Evolutionary conservation across 2,888 invertebrate genomes (phyloP).

Genomic region (Hyposoter dolosus): DNA sequence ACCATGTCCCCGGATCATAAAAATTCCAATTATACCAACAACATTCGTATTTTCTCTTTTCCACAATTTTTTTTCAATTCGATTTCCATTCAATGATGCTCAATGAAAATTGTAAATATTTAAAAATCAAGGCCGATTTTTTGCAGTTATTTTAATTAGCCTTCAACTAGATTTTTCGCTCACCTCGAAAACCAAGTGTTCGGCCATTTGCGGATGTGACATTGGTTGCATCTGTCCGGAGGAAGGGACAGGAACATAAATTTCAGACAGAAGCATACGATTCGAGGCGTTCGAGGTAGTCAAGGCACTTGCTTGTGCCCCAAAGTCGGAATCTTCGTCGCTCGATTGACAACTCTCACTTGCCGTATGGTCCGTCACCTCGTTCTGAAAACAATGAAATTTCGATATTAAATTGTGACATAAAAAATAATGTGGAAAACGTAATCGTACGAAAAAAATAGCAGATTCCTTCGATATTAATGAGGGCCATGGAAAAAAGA

Average conservation of each 20-base stretch:
- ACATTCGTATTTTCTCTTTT: not conserved
- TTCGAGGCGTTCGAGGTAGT: conserved; percentile 72
- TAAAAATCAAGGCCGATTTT: not conserved
- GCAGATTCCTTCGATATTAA: too few species aligned
- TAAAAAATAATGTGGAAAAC: too few species aligned
- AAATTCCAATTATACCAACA: not conserved
- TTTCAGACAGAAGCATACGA: conserved; percentile 71
- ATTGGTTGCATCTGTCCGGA: conserved; percentile 60
- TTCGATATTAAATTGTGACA: not conserved
- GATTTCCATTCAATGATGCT: not conserved
- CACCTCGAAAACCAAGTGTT: conserved; percentile 70
- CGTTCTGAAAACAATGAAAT: conserved; percentile 72
- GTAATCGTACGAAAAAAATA: too few species aligned
- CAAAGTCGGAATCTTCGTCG: conserved; percentile 80
- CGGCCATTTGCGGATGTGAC: conserved; percentile 57
- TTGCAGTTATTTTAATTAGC: not conserved
- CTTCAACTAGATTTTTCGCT: not conserved
- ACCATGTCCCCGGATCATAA: too few species aligned
- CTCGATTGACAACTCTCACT: conserved; percentile 81
- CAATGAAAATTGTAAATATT: not conserved
- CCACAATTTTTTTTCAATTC: not conserved
- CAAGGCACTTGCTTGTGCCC: conserved; percentile 71
- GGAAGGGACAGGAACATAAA: conserved; percentile 66
- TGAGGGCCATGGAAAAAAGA: too few species aligned
- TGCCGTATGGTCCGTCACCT: conserved; percentile 78